phyloP scores from a whole-genome alignment of 2,888 invertebrate genomes.

The Liodrosophila aerea region DNA sequence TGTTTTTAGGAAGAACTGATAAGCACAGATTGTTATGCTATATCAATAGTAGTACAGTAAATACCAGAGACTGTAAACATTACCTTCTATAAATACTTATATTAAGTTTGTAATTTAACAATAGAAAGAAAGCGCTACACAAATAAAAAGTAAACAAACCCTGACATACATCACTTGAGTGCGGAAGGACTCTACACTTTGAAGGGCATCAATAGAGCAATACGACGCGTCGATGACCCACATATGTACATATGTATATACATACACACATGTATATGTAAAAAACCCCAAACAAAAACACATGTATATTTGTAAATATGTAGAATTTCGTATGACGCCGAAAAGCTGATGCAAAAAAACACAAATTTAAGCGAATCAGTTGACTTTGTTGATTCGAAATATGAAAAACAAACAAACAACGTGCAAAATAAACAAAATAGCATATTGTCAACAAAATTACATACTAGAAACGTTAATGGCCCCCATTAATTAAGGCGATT shows the following conservation, averaged over 20 bases:
- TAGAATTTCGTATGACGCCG: constrained; percentile 25
- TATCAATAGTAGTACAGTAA: too few species aligned
- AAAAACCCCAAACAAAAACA: constrained; percentile 16
- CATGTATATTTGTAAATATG: constrained; percentile 6
- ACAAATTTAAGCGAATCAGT: constrained; percentile 43
- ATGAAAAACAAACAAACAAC: constrained; percentile 43
- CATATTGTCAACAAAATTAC: constrained; percentile 30
- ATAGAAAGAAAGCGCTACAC: too few species aligned
- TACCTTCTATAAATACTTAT: too few species aligned
- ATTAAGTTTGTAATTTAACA: too few species aligned
- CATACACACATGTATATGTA: not conserved
- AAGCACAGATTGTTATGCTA: too few species aligned
- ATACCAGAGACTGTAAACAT: too few species aligned
- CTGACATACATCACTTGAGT: not conserved
- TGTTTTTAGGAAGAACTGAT: too few species aligned
- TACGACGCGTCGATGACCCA: constrained; percentile 50
- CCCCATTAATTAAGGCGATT: constrained; percentile 22
- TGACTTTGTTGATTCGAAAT: constrained; percentile 65
- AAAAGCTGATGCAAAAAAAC: constrained; percentile 10
- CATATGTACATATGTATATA: constrained; percentile 29
- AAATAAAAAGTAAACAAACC: too few species aligned
- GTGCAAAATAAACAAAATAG: constrained; percentile 22
- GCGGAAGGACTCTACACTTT: not conserved
- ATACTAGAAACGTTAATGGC: constrained; percentile 15
- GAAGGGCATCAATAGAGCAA: constrained; percentile 20